These are phyloP conservation scores for Microtus ochrogaster DNA, from an alignment of 2,113 vertebrate species.

Conservation along the genomic window DNA sequence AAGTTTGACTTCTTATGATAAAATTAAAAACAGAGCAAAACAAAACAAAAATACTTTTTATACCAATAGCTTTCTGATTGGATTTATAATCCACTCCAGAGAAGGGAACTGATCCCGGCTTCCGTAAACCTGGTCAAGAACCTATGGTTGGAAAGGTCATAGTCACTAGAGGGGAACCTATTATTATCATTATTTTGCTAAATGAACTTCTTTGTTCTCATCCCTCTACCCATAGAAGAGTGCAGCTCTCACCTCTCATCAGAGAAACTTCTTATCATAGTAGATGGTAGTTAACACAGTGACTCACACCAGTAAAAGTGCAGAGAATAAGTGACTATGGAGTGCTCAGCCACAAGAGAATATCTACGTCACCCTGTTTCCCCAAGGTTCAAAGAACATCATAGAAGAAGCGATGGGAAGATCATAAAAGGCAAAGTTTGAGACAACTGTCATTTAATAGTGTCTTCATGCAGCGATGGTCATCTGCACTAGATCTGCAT, in stretches of 20 bases:
- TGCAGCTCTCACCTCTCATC: background rate
- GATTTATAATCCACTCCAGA: background rate
- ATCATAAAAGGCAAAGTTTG: background rate
- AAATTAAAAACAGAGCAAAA: background rate
- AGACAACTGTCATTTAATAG: background rate
- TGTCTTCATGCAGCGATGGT: too few relatives aligned
- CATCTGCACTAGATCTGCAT: background rate
- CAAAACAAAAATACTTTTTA: background rate
- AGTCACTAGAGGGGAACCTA: background rate
- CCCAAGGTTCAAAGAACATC: background rate
- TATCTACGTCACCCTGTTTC: too few relatives aligned
- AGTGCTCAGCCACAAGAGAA: background rate
- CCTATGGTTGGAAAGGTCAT: background rate
- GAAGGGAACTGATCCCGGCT: background rate
- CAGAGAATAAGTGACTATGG: background rate
- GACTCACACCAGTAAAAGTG: background rate
- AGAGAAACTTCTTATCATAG: background rate
- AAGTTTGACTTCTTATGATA: background rate
- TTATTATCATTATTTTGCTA: background rate
- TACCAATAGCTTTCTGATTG: background rate
- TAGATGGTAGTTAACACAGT: background rate
- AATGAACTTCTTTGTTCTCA: background rate
- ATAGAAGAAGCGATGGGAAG: background rate
- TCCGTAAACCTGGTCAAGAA: background rate
- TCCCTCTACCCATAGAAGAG: background rate